Evolutionary conservation across 2,797 vertebrate species (phyloP), one percentile per base, ranked within the genome.

Genomic region (Gymnothorax reevesii): DNA sequence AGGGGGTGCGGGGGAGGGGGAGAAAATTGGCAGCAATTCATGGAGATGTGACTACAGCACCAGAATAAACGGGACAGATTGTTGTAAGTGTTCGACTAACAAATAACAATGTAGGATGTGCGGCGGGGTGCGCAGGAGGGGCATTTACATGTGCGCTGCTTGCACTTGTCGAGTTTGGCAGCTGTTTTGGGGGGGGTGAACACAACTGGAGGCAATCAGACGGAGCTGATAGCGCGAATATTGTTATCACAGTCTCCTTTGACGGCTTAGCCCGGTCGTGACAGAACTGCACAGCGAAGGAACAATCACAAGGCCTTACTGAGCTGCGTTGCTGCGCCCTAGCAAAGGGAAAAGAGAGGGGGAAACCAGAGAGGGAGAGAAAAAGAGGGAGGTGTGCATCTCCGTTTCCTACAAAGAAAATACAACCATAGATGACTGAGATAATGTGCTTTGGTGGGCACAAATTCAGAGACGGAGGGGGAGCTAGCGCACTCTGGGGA

Each of bases 341-440:
- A 91, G 91, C 62, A 17, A 54, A 25, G 9, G 5, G 66, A 57
- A 91, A 88, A 85, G 87, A 88, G 86, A 89, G 84, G 89, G 86
- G 88, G 87, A 86, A 87, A 84, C 86, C 90, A 83, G 80, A 80
- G 82, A 86, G 87, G 69, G 55, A 20, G 15, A 57, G 57, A 79
- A 55, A 52, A 27, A 6, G 75, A 77, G 91, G 88, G 15, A n/a
- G 71, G 75, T 82, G 83, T 60, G 22, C 82, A 82, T 79, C 85
- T 83, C 59, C 75, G 54, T 89, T 92, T 87, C 88, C 90, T 92
- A 92, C 89, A 87, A 91, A 92, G 88, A 88, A 90, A 91, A 89
- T 88, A 91, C 93, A 94, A 93, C 91, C 90, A 92, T 91, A 94
- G 94, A 96, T 95, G 92, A 94, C 91, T 90, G 86, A 91, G 91